Evolutionary conservation across 2,888 invertebrate genomes (phyloP), one percentile per base, ranked within the genome.

Genomic region (Pelosia muscerda): DNA sequence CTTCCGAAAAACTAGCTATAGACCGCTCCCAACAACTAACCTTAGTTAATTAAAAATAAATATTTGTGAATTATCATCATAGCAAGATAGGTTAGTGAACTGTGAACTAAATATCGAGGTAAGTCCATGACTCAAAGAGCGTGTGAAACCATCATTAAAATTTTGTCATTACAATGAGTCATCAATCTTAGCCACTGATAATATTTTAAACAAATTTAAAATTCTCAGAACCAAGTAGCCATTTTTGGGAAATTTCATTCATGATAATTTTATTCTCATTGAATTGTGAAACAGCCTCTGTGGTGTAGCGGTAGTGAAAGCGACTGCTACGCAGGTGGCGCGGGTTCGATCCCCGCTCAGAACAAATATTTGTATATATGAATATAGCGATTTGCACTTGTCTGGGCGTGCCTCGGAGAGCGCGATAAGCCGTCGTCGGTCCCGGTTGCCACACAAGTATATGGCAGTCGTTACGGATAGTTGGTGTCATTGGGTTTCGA

Each of bases 131-230:
- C 54, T 26, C 54, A 25, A 60, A 42, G 19, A 59, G 59, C 59
- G 59, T 59, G 59, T 38, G 59, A 59, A 38, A 59, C 38, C 34
- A 38, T 49, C 9, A 49, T 31, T 31, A 54, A 54, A 8, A 31
- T 63, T 49, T 31, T 49, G 28, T 53, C 49, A 59, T 59, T 25
- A 59, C 38, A 59, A 60, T 65, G 65, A 38, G 65, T 65, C 65
- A 65, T 59, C 26, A n/a, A 54, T 60, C 11, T 65, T 65, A 65
- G 59, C 60, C 65, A 65, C 54, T 60, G 34, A 34, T 10, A 22
- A 15, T 25, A n/a, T n/a, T n/a, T n/a, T n/a, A 57, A 28, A 59
- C 25, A 54, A 49, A 49, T n/a, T 49, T 49, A n/a, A 28, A 26
- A 9, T 34, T 55, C 55, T 34, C n/a, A 59, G 59, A 65, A 53